A percentile compares a stretch with the other conserved stretches of the same genome.
Conservation (phyloP, 1,140 invertebrate species). For the Drosophila truncata region DNA sequence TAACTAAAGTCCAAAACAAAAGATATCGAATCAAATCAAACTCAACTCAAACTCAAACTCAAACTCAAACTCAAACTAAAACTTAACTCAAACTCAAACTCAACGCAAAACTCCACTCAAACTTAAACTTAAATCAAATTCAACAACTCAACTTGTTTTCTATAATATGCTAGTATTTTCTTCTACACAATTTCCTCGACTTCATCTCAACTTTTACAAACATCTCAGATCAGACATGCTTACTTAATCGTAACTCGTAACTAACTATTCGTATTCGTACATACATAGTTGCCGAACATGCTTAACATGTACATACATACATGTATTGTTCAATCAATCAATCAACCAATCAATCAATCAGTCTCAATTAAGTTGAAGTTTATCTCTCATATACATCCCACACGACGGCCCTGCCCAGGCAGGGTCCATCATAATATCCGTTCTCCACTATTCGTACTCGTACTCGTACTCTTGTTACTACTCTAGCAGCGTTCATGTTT, state of each 20-base stretch:
- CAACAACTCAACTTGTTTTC: slow-evolving; percentile 66
- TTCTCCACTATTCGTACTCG: slow-evolving; percentile 61
- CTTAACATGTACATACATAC: slow-evolving; percentile 64
- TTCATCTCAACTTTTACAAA: slow-evolving; percentile 64
- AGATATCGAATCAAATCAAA: slow-evolving; percentile 34
- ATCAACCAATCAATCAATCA: slow-evolving; percentile 43
- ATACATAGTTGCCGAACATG: slow-evolving; percentile 63
- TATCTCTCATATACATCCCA: slow-evolving; percentile 42
- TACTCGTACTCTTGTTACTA: slow-evolving; percentile 52
- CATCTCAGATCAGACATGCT: slow-evolving; percentile 70
- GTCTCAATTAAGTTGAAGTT: slow-evolving; percentile 51
- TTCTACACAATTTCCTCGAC: slow-evolving; percentile 78
- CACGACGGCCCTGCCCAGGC: slow-evolving; percentile 32
- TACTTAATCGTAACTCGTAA: slow-evolving; percentile 47
- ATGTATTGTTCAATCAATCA: slow-evolving; percentile 64
- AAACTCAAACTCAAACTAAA: slow-evolving; percentile 49
- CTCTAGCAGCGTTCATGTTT: slow-evolving; percentile 63
- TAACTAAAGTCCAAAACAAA: slow-evolving; percentile 62
- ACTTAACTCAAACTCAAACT: slow-evolving; percentile 52
- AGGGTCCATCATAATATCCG: slow-evolving; percentile 37
- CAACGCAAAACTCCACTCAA: slow-evolving; percentile 39
- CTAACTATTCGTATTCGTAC: slow-evolving; percentile 55
- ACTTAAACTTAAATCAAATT: slow-evolving; percentile 32
- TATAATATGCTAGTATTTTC: slow-evolving; percentile 79
- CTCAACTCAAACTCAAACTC: slow-evolving; percentile 54